Conservation (phyloP, 2,797 vertebrate species). For the Cossypha niveicapilla region DNA sequence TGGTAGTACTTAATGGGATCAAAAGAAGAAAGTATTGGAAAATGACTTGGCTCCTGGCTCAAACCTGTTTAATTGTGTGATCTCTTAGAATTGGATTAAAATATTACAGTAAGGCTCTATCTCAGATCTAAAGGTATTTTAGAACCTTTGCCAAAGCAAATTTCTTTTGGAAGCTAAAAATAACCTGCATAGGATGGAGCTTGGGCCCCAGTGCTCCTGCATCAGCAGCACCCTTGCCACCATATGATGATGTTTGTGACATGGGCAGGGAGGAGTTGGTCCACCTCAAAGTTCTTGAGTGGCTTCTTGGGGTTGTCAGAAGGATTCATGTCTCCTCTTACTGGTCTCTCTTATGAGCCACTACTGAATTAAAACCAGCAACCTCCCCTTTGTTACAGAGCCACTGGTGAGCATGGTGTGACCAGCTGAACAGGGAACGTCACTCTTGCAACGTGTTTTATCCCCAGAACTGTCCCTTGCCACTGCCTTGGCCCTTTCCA, state of each 20-base stretch:
- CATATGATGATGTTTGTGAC: accelerated
- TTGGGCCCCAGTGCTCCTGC: neutral
- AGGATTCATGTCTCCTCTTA: neutral
- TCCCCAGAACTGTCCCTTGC: neutral
- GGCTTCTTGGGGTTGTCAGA: neutral
- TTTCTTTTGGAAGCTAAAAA: constrained; percentile 36
- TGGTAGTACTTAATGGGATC: neutral
- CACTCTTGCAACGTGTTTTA: neutral
- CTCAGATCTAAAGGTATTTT: constrained; percentile 10
- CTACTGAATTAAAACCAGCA: neutral
- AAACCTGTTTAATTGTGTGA: constrained; percentile 2
- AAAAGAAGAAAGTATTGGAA: constrained; percentile 3
- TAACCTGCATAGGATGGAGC: neutral
- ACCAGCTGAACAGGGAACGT: neutral
- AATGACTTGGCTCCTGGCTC: neutral
- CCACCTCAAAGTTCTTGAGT: accelerated
- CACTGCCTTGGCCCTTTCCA: neutral
- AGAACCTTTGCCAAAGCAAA: constrained; percentile 33
- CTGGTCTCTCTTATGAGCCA: neutral
- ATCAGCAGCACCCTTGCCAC: neutral
- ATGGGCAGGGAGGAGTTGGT: neutral
- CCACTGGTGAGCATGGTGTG: neutral
- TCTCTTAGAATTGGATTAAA: constrained; percentile 8
- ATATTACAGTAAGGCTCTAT: neutral
- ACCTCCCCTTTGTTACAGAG: neutral